Evolutionary conservation across 2,888 invertebrate species (phyloP), one percentile per base, ranked within the genome.

Genomic region (Aporophyla nigra): DNA sequence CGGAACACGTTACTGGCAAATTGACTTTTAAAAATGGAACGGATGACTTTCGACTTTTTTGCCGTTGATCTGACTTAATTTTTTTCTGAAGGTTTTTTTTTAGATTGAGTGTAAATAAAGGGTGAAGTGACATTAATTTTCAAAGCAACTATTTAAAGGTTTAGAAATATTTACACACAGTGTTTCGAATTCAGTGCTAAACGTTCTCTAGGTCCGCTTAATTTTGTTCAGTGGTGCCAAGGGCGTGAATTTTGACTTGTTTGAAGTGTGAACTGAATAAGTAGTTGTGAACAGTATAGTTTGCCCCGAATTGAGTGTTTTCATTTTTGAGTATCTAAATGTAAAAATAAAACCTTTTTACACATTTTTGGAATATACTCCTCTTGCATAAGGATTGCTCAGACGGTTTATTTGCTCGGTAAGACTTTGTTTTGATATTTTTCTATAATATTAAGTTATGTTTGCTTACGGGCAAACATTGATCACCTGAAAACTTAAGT

Each of bases 121-220:
- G 87, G 88, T 88, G 88, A 80, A 86, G 88, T 88, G 88, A 88
- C 88, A 85, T 27, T 84, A 67, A 70, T 78, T 81, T 78, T 72
- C 56, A 76, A 84, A 86, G 80, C 76, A 46, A 81, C 78, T 80
- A 21, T 75, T 65, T 9, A 58, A 24, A 78, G 67, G 69, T 74
- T 89, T 90, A 87, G 76, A 77, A 84, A 86, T 91, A 87, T 88
- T 90, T 89, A 90, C 92, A 89, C 90, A 90, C 88, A 91, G 93
- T 93, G 95, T 94, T 92, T 92, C 89, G 86, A 93, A 93, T 95
- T 93, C 88, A 92, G 96, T 96, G 96, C 94, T 96, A 96, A 96
- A 92, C 91, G 91, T 88, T 94, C 87, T 92, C 92, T 94, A 95
- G 95, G 95, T 94, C 93, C 93, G 84, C 85, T 89, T 93, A 91